Conservation (phyloP, 2,797 vertebrate genomes). For the Melanotaenia parkinsoni region DNA sequence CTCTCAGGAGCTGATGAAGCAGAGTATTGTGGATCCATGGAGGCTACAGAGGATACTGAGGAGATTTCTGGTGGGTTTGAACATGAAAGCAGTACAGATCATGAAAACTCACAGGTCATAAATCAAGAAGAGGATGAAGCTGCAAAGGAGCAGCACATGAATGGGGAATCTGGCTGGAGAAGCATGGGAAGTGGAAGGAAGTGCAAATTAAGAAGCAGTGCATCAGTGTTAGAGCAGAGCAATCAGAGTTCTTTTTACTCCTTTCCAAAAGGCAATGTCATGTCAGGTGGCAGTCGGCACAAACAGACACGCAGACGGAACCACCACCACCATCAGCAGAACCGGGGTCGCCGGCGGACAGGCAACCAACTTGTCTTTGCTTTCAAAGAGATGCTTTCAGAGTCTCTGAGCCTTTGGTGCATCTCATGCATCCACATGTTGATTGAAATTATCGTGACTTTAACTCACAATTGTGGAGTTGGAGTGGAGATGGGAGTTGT, state of each 20-base stretch:
- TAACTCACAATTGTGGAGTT: slow-evolving; percentile 86
- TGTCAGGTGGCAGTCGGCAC: slow-evolving; percentile 82
- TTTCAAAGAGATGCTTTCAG: slow-evolving; percentile 82
- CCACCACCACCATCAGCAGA: slow-evolving; percentile 82
- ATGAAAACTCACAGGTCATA: slow-evolving; percentile 50
- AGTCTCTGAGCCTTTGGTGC: slow-evolving; percentile 85
- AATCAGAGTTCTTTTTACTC: slow-evolving; percentile 66
- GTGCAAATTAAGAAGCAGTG: slow-evolving; percentile 71
- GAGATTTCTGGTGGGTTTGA: slow-evolving; percentile 61
- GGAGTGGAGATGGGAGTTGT: slow-evolving; percentile 84
- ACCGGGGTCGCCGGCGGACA: slow-evolving; percentile 69
- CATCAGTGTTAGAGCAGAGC: slow-evolving; percentile 65
- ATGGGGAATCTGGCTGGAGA: slow-evolving; percentile 75
- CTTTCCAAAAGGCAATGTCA: slow-evolving; percentile 70
- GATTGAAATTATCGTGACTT: slow-evolving; percentile 87
- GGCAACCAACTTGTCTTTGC: slow-evolving; percentile 77
- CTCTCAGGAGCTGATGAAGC: slow-evolving; percentile 60
- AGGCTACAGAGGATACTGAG: slow-evolving; percentile 65
- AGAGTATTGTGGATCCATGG: slow-evolving; percentile 57
- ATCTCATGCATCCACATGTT: slow-evolving; percentile 88
- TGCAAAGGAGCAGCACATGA: slow-evolving; percentile 71
- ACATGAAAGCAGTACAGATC: slow-evolving; percentile 45
- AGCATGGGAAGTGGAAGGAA: slow-evolving; percentile 70
- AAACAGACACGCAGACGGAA: slow-evolving; percentile 83
- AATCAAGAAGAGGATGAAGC: slow-evolving; percentile 75